These are phyloP conservation scores for Dendrocincla tyrannina DNA, from an alignment of 2,797 vertebrate species.

Conservation along the genomic window DNA sequence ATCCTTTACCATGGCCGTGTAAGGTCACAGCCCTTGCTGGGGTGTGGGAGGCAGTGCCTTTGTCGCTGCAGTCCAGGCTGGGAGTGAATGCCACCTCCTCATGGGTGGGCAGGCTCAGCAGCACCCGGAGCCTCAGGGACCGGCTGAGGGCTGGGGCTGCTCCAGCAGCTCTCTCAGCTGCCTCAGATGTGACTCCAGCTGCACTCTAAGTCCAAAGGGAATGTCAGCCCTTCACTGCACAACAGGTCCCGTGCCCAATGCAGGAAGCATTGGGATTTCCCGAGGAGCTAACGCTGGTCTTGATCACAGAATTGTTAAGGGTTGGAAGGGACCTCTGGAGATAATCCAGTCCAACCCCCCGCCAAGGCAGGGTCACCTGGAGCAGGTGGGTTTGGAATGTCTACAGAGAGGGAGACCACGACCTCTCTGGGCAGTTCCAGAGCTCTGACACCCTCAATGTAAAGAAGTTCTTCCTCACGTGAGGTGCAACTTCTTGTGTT, in stretches of 20 bases:
- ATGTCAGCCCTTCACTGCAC: background rate
- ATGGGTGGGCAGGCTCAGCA: background rate
- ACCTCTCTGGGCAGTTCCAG: background rate
- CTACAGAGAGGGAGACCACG: too few species aligned
- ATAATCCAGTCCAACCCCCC: background rate
- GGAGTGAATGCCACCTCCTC: fast-evolving
- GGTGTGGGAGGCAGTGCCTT: background rate
- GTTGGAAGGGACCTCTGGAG: background rate
- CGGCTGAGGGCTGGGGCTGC: fast-evolving
- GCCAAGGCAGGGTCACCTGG: background rate
- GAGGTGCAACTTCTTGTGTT: background rate
- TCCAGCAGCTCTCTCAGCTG: background rate
- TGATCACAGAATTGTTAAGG: background rate
- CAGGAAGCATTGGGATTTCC: background rate
- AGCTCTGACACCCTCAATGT: background rate
- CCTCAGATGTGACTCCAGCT: background rate
- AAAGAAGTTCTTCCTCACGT: background rate
- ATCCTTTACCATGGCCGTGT: fast-evolving
- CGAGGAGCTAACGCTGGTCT: fast-evolving
- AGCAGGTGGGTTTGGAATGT: background rate
- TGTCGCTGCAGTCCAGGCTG: fast-evolving
- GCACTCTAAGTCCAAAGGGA: background rate
- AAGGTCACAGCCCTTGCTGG: background rate
- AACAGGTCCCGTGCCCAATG: fast-evolving
- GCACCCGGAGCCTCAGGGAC: fast-evolving